A percentile compares a stretch with the other conserved stretches of the same genome.
These are phyloP conservation scores for Barbus barbus DNA, from an alignment of 2,113 vertebrate genomes.

Conservation along the genomic window DNA sequence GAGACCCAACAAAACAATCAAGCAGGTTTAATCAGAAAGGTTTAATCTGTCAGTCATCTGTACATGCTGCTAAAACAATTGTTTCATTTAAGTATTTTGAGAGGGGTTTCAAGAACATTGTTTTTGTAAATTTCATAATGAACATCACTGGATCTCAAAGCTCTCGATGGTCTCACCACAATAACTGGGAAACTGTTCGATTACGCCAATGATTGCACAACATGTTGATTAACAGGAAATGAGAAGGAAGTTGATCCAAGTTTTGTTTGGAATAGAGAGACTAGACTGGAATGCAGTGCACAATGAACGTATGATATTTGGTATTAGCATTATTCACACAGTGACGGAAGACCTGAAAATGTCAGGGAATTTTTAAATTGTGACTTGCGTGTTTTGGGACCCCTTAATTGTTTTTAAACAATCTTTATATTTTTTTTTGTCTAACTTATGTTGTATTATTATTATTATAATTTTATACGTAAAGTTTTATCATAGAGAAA, in stretches of 20 bases:
- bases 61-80: too few species aligned
- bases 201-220: neutral
- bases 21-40: neutral
- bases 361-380: neutral
- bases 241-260: neutral
- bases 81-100: too few species aligned
- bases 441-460: too few species aligned
- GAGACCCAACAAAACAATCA: too few species aligned
- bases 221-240: neutral
- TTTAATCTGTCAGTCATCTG: too few species aligned
- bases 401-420: neutral
- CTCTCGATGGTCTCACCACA: neutral
- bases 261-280: neutral
- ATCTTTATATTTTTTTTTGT: too few species aligned
- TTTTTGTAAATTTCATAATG: neutral
- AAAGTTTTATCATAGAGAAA: too few species aligned
- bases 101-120: too few species aligned
- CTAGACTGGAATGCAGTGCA: neutral
- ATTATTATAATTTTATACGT: too few species aligned
- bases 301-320: neutral
- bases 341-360: neutral
- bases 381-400: too few species aligned
- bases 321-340: neutral
- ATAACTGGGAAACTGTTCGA: neutral
- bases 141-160: neutral